Evolutionary conservation across 2,888 invertebrate genomes (phyloP).

Genomic region (Ormyrus pomaceus): DNA sequence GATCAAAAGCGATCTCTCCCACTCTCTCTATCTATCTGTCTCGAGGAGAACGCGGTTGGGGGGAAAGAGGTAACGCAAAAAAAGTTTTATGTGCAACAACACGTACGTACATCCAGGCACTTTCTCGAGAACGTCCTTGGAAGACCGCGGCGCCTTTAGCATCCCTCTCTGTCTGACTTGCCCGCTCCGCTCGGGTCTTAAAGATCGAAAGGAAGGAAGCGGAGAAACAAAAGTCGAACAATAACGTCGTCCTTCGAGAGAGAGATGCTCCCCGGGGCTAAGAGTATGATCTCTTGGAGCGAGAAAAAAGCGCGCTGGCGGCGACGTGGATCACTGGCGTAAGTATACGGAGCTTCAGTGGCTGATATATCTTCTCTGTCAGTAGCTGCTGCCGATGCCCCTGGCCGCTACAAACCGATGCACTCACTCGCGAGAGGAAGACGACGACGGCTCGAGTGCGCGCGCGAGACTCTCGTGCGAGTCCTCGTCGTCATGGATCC

Average conservation of each 20-base stretch:
- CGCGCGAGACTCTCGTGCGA: slow-evolving; percentile 17
- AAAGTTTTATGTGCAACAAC: slow-evolving; percentile 25
- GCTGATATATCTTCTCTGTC: not conserved
- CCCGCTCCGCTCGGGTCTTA: slow-evolving; percentile 12
- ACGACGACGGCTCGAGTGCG: not conserved
- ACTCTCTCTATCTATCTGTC: no score
- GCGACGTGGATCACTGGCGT: not conserved
- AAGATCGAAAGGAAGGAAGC: not conserved
- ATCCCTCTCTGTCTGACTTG: slow-evolving; percentile 45
- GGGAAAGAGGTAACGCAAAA: slow-evolving; percentile 9
- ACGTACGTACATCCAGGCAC: slow-evolving; percentile 46
- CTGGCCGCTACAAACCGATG: not conserved
- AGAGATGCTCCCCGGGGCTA: no score
- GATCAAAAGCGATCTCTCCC: no score
- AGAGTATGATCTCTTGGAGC: not conserved
- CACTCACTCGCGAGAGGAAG: not conserved
- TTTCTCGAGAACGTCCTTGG: slow-evolving; percentile 47
- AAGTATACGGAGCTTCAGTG: not conserved
- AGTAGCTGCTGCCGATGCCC: not conserved
- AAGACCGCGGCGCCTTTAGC: slow-evolving; percentile 29
- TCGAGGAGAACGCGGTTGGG: no score
- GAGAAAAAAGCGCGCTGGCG: not conserved
- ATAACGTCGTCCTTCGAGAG: not conserved
- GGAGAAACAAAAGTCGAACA: not conserved
- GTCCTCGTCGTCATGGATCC: slow-evolving; percentile 31